Base-by-base conservation (phyloP, 1,140 invertebrate species). In the Caerostris extrusa region DNA sequence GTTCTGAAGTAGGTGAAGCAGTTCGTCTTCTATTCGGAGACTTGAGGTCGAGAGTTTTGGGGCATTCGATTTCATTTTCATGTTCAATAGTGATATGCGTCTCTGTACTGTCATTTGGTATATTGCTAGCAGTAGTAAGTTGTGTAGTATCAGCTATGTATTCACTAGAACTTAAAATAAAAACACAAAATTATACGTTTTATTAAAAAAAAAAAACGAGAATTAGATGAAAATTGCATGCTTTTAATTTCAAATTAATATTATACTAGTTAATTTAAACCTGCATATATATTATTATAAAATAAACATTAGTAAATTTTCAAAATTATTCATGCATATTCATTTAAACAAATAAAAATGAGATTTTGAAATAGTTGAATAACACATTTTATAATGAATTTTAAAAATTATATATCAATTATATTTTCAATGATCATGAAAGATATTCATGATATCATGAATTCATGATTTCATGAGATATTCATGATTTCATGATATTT, bases 51-150 rank as follows among this genome's bases (percentile, higher is more conserved):
- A 89, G 77, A 69, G 57, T 55, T 60, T 94, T 90, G 5, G 86
- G 93, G 1, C 93, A 53, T n/a, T 89, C 86, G 7, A 71, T 14
- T 56, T 77, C 86, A 34, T 8, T 10, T n/a, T 94, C 93, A 10
- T 71, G 93, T 58, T 94, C 93, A 64, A 94, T 94, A 3, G 93
- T 94, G 8, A 94, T 90, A 12, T 90, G 93, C 7, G 93, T 94
- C 58, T 90, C 87, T 10, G 53, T 87, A 34, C 93, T 94, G 10
- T 94, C 86, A 69, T 94, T 69, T 8, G 93, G 71, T 17, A 94
- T 58, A 60, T 89, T 71, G 5, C 71, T 94, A 12, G 93, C 88
- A 34, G 69, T 89, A 14, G 88, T 94, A 10, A 94, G 86, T 53
- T 89, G 86, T 10, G 87, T 94, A 10, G 71, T 64, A 50, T 94